phyloP scores from a whole-genome alignment of 2,797 vertebrate species.

The Artibeus jamaicensis region DNA sequence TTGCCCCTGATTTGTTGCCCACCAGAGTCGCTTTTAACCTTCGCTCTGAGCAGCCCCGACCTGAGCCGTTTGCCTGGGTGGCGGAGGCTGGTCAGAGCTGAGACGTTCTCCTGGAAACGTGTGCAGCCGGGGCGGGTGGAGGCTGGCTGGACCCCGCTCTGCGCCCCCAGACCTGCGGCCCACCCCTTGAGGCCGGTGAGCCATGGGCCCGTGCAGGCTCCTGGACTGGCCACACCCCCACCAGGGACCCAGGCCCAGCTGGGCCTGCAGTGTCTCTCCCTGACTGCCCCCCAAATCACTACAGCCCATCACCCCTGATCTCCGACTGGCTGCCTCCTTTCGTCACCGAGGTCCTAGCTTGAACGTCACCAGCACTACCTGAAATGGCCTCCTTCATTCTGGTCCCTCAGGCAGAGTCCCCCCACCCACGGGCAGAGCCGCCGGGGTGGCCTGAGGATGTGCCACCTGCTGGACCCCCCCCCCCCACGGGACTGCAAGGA shows the following conservation, averaged over 20 bases:
- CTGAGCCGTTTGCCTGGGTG: background rate
- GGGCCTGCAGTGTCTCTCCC: background rate
- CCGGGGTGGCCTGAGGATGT: too few relatives aligned
- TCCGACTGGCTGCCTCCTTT: background rate
- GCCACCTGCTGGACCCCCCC: too few relatives aligned
- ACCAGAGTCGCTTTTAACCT: too few relatives aligned
- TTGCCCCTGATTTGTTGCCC: background rate
- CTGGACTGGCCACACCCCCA: background rate
- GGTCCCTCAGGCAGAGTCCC: too few relatives aligned
- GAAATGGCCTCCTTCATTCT: background rate
- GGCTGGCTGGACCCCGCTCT: fast-evolving
- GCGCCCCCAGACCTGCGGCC: background rate
- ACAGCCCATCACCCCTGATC: too few relatives aligned
- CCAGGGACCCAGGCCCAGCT: fast-evolving
- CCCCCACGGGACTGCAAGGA: too few relatives aligned
- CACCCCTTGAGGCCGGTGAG: background rate
- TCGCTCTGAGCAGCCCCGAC: too few relatives aligned
- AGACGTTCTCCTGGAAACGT: too few relatives aligned
- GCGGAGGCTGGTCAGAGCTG: fast-evolving
- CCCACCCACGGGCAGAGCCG: too few relatives aligned
- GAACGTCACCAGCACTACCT: background rate
- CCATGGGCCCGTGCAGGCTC: background rate
- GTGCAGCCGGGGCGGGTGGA: background rate
- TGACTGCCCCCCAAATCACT: background rate
- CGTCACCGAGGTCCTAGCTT: background rate